Evolutionary conservation across 2,113 vertebrate species (phyloP).

Genomic region (Gnathonemus echidnorhynchus): DNA sequence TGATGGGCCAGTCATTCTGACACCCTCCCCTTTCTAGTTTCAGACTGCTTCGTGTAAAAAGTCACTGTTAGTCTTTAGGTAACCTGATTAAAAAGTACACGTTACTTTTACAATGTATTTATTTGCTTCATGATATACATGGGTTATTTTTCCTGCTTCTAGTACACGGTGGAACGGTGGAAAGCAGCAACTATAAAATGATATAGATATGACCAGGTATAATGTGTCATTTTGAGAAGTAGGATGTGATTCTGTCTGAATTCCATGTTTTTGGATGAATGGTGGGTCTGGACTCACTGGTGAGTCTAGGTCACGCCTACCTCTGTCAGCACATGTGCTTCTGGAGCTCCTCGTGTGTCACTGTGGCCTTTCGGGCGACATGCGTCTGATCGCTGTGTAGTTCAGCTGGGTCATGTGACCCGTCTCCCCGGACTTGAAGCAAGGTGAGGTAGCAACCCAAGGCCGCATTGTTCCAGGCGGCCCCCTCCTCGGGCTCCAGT

Average conservation of each 20-base stretch:
- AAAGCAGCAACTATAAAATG: not conserved
- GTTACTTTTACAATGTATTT: not conserved
- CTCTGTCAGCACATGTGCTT: not conserved
- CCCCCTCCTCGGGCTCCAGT: constrained; percentile 33
- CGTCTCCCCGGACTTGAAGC: not conserved
- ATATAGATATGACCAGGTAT: not conserved
- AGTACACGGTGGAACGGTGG: not conserved
- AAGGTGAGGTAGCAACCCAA: constrained; percentile 8
- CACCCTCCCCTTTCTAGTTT: not conserved
- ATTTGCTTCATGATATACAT: not conserved
- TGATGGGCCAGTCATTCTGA: not conserved
- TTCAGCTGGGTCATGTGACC: not conserved
- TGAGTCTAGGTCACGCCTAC: not conserved
- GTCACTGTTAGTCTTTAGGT: not conserved
- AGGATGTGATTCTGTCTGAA: not conserved
- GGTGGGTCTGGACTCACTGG: not conserved
- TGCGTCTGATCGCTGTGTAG: not conserved
- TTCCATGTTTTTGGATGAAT: not conserved
- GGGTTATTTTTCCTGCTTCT: not conserved
- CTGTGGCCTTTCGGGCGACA: not conserved
- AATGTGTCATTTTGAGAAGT: not conserved
- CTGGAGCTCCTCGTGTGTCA: not conserved
- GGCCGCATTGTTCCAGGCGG: constrained; percentile 26
- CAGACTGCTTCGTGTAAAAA: not conserved
- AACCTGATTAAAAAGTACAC: not conserved